A percentile compares a stretch with the other conserved stretches of the same genome.
Evolutionary conservation across 2,113 vertebrate species (phyloP).

Genomic region (Tichodroma muraria): DNA sequence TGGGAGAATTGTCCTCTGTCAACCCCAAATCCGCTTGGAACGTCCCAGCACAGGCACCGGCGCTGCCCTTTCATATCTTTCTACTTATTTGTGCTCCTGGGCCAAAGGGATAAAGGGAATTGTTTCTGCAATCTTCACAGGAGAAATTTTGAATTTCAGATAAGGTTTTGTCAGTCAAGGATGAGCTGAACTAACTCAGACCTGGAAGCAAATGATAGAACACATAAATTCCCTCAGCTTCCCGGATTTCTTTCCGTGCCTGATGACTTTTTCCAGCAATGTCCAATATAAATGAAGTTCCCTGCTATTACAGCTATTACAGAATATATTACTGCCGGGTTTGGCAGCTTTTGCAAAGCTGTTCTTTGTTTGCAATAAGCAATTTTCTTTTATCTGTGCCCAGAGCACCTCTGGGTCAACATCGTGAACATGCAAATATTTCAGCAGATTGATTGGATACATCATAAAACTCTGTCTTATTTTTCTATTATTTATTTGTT

Average conservation of each 20-base stretch:
- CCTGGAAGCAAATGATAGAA: neutral
- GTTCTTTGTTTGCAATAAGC: slow-evolving; percentile 15
- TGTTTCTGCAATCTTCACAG: neutral
- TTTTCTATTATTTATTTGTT: neutral
- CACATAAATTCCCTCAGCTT: neutral
- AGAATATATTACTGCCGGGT: slow-evolving; percentile 7
- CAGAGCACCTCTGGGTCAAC: slow-evolving; percentile 13
- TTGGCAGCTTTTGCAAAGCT: slow-evolving; percentile 10
- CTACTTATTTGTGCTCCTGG: neutral
- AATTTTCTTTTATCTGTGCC: slow-evolving; percentile 33
- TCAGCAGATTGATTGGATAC: neutral
- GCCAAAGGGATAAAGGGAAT: neutral
- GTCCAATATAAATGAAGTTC: neutral
- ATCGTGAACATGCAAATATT: slow-evolving; percentile 14
- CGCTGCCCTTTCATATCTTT: neutral
- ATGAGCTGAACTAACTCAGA: neutral
- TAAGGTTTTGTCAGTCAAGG: slow-evolving; percentile 7
- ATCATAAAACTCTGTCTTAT: neutral
- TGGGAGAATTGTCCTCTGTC: neutral
- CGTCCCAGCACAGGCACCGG: neutral
- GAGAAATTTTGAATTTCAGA: neutral
- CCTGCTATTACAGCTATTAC: slow-evolving; percentile 29
- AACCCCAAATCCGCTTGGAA: neutral
- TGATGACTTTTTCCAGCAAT: neutral
- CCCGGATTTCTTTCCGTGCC: neutral